Base-by-base conservation (phyloP, 37 sponge, comb jelly and placozoan species). In the Petrosia ficiformis region DNA sequence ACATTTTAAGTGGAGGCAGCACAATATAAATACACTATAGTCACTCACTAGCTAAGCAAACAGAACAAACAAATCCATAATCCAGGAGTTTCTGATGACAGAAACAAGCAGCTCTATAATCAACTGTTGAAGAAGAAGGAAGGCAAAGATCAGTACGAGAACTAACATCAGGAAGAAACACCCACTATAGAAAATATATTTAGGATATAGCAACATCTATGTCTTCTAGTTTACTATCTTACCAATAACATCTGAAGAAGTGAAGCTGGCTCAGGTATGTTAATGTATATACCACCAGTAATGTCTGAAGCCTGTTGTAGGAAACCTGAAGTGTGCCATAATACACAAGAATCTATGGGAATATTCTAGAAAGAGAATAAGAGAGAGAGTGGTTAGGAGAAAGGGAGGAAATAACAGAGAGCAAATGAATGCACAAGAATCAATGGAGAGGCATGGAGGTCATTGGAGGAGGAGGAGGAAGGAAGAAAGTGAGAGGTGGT, bases 291-390 rank as follows among this genome's bases (percentile, higher is more conserved):
- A 16, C 94, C 97, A 59, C 94, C 85, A 24, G 97, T 93, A 39
- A 97, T 80, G 58, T 97, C 97, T 32, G 90, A 84, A 11, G 94
- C 97, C 86, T 97, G 97, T 72, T 97, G 94, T 25, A 97, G 68
- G 69, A 86, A 97, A 11, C 95, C 82, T 0, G 94, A 94, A 59
- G 91, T 90, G 16, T 86, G 56, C 73, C 87, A 92, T 65, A 97
- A 73, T 26, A 91, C 85, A 73, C 94, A 93, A 4, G 92, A 78
- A 65, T 97, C 97, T 34, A 97, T 94, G 1, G 92, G 81, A 64
- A 97, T 75, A 64, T 73, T 85, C 92, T 93, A 61, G 5, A 61
- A 29, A 19, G n/a, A 16, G 24, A 68, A 68, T 28, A n/a, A 10
- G 5, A 68, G 5, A n/a, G n/a, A n/a, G n/a, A n/a, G n/a, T n/a